Evolutionary conservation across 2,113 vertebrate genomes (phyloP).

Genomic region (Lamprotornis superbus): DNA sequence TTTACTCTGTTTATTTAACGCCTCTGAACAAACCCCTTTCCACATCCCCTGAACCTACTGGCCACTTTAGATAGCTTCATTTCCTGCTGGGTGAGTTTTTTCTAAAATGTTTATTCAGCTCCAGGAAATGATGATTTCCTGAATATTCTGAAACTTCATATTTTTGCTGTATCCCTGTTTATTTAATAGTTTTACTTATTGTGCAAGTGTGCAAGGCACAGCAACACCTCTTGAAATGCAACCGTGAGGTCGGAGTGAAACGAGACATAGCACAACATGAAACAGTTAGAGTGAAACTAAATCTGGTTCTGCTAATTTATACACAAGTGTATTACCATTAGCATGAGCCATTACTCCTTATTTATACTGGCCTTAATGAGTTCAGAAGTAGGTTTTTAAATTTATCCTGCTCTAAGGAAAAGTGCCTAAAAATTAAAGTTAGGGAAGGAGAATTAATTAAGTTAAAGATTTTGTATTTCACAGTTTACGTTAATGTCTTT

Average conservation of each 20-base stretch:
- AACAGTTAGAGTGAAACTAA: background rate
- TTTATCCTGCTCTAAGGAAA: slow-evolving; percentile 13
- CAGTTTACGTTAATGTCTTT: background rate
- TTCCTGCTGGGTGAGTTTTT: slow-evolving; percentile 61
- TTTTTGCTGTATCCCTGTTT: slow-evolving; percentile 45
- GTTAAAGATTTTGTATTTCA: slow-evolving; percentile 3
- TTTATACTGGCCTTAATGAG: slow-evolving; percentile 19
- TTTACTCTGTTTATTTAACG: slow-evolving; percentile 52
- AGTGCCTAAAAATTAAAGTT: background rate
- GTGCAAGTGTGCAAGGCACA: slow-evolving; percentile 6
- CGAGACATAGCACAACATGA: background rate
- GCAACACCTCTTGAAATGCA: background rate
- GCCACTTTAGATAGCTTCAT: slow-evolving; percentile 63
- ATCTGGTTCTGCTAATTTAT: slow-evolving; percentile 26
- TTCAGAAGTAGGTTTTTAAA: slow-evolving; percentile 25
- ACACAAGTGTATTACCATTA: slow-evolving; percentile 31
- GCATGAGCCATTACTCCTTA: background rate
- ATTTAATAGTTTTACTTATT: background rate
- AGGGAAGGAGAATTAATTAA: background rate
- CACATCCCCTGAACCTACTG: slow-evolving; percentile 51
- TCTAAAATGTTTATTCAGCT: slow-evolving; percentile 51
- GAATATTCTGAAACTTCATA: slow-evolving; percentile 57
- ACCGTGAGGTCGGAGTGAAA: background rate
- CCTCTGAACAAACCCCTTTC: slow-evolving; percentile 54
- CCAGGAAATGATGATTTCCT: slow-evolving; percentile 64